Evolutionary conservation across 2,113 vertebrate species (phyloP), one percentile per base, ranked within the genome.

Genomic region (Ibidorhyncha struthersii): DNA sequence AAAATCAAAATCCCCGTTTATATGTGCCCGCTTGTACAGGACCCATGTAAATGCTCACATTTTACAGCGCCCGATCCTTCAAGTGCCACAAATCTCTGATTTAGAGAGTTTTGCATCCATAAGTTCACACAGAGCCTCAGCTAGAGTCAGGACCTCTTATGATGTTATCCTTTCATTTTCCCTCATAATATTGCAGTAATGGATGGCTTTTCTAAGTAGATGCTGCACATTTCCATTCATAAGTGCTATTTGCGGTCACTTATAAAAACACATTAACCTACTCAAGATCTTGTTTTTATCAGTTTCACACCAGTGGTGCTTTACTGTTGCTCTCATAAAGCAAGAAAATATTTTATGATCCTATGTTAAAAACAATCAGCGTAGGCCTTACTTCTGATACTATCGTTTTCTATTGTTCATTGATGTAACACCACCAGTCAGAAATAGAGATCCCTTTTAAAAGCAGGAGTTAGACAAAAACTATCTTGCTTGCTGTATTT

Each of bases 201-300:
- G 66, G 65, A 71, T 56, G 77, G 41, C 43, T 90, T 92, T 96
- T 74, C 61, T 78, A 67, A 86, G 56, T 13, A 90, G 52, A 34
- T 84, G 76, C 88, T 89, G 72, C 65, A 26, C 38, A 81, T 92
- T 96, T 89, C 72, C 92, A 86, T 93, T 83, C 47, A 82, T 49
- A 95, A 92, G 61, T 89, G 92, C 81, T 94, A 69, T 97, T 92
- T 94, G 77, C 2, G 36, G 80, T 95, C 94, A 93, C 77, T 95
- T 82, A 52, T 2, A 52, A 86, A 90, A 92, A 49, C 61, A 78
- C 69, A 91, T 82, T 70, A 86, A 92, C 63, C 61, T 87, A 63
- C 56, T 91, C 56, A 83, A 79, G 88, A 84, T 84, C 94, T 93
- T 78, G 41, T 88, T 94, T 92, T 81, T 67, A 86, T 59, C 67